These are phyloP conservation scores for Eptesicus fuscus DNA, from an alignment of 2,113 vertebrate genomes.

Conservation along the genomic window DNA sequence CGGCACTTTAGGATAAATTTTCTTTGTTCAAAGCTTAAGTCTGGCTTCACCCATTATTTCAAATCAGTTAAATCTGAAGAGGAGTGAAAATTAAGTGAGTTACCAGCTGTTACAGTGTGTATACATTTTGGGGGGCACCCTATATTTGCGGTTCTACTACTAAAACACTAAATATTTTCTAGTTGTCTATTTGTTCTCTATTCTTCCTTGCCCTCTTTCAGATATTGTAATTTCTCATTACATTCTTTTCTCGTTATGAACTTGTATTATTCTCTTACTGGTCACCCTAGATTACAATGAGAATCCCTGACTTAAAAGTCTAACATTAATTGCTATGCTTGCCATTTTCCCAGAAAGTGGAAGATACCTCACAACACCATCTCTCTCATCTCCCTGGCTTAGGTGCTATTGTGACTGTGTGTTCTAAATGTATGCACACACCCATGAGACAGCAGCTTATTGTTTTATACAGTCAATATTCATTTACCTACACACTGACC, in stretches of 20 bases:
- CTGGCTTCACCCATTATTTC: too few relatives aligned
- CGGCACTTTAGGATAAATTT: too few relatives aligned
- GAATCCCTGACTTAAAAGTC: not conserved
- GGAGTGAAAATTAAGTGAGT: too few relatives aligned
- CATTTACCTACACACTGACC: not conserved
- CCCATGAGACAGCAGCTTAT: not conserved
- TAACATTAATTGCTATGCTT: not conserved
- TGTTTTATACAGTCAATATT: not conserved
- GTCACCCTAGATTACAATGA: not conserved
- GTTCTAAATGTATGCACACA: not conserved
- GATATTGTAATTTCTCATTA: not conserved
- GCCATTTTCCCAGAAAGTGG: not conserved
- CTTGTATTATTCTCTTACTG: not conserved
- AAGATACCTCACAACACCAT: not conserved
- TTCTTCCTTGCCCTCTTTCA: not conserved
- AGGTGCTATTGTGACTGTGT: not conserved
- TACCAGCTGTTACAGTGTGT: too few relatives aligned
- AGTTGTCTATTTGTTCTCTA: not conserved
- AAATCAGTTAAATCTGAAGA: too few relatives aligned
- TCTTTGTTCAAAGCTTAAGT: too few relatives aligned
- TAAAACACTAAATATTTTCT: not conserved
- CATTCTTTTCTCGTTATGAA: not conserved
- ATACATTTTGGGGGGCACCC: too few relatives aligned
- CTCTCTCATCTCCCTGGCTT: not conserved
- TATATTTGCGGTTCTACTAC: not conserved